Base-by-base conservation (phyloP, 2,113 vertebrate genomes). In the Mesitornis unicolor region DNA sequence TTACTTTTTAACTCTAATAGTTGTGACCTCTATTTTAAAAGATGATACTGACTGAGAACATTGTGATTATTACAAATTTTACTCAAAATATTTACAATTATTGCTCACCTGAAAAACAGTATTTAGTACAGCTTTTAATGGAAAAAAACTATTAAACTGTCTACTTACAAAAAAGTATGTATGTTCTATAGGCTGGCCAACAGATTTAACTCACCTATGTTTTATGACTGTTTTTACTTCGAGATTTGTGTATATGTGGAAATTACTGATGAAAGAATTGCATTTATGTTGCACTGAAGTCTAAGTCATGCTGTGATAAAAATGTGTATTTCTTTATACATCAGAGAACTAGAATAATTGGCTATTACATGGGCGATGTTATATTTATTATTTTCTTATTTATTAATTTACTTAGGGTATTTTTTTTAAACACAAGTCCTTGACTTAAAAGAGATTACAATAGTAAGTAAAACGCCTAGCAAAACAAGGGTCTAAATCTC, bases 341-440 rank as follows among this genome's bases (percentile, higher is more conserved):
- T 93, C 87, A 96, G 79, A 96, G 92, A 91, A 86, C 63, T 77
- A 83, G 60, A 96, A 95, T 96, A 96, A 96, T 86, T 93, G 75
- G 71, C 82, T 93, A 81, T 71, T 96, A 93, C 13, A 74, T 12
- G 31, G 29, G 28, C 25, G 65, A 77, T 60, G 81, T 84, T 94
- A 95, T 45, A 78, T 82, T 91, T 84, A 83, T 35, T 5, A 48
- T 91, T 94, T 95, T 88, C 64, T 91, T 85, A 61, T 80, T 92
- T 93, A 95, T 84, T 93, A 84, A 90, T 93, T 88, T 79, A 60
- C 24, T 94, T 94, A n/a, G n/a, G n/a, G n/a, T n/a, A n/a, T 61
- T 73, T 68, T 29, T 51, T 81, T 79, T 69, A 43, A 89, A 90
- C 22, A 0, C 6, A 71, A 95, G 35, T 86, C 79, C 68, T 94